These are phyloP conservation scores for Ellobius talpinus DNA, from an alignment of 2,113 vertebrate species.

Conservation along the genomic window DNA sequence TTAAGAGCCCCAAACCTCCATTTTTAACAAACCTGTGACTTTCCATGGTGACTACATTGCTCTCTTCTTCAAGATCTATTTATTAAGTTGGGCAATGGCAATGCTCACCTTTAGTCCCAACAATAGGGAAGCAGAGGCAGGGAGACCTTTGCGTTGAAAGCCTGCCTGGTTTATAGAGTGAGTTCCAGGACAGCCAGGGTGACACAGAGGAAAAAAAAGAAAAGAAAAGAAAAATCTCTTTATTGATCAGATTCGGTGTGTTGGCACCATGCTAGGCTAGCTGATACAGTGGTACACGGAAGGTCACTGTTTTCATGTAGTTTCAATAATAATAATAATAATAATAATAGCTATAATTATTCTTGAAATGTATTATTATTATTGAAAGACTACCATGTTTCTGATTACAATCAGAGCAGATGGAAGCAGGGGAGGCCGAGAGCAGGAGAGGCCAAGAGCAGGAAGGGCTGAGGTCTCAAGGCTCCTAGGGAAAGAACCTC, in stretches of 20 bases:
- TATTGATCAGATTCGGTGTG: slow-evolving; percentile 8
- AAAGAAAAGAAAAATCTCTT: background rate
- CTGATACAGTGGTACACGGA: background rate
- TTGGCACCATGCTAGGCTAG: background rate
- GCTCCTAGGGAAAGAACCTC: background rate
- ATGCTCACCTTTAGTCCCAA: background rate
- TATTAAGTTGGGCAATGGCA: background rate
- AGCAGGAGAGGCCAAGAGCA: background rate
- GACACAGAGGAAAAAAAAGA: background rate
- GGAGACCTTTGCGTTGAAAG: background rate
- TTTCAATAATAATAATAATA: background rate
- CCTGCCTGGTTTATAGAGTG: background rate
- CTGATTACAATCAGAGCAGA: background rate
- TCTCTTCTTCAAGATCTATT: slow-evolving; percentile 1
- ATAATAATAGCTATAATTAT: background rate
- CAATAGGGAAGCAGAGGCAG: background rate
- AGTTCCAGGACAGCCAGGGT: background rate
- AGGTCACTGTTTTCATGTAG: background rate
- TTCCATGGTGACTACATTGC: background rate
- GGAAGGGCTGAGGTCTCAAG: background rate
- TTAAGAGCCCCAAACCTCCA: background rate
- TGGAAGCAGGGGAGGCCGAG: background rate
- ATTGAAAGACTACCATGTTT: background rate
- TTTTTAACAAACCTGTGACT: background rate
- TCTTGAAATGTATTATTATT: background rate